Evolutionary conservation across 2,888 invertebrate species (phyloP).

Genomic region (Pachymerium ferrugineum): DNA sequence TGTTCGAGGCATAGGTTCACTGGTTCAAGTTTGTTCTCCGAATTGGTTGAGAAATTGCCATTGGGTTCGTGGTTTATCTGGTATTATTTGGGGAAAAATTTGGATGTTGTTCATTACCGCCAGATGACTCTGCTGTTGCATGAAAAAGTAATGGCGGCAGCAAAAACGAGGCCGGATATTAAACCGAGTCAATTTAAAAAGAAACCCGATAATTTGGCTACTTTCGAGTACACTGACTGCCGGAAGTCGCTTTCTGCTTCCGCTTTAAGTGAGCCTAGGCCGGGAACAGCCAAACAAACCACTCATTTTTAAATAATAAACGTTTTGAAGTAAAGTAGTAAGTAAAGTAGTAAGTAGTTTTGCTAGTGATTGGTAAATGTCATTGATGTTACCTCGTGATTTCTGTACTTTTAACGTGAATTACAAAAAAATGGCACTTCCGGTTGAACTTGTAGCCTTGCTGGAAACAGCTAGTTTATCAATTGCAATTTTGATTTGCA

Average conservation of each 20-base stretch:
- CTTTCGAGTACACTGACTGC: neutral
- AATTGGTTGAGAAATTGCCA: constrained; percentile 67
- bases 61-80: constrained; percentile 90
- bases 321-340: no score
- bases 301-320: neutral
- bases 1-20: constrained; percentile 66
- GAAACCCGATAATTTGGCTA: neutral
- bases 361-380: no score
- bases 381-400: no score
- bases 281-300: neutral
- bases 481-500: no score
- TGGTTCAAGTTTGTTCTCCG: constrained; percentile 59
- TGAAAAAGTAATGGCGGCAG: neutral
- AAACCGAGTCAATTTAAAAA: neutral
- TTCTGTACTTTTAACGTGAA: no score
- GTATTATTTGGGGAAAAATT: constrained; percentile 77
- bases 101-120: constrained; percentile 78
- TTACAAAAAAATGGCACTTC: no score
- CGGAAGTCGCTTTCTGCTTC: neutral
- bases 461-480: no score
- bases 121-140: neutral
- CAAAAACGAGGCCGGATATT: neutral
- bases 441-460: no score
- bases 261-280: neutral
- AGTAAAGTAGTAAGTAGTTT: no score